phyloP scores from a whole-genome alignment of 2,113 vertebrate species.

The Siniperca knerii region DNA sequence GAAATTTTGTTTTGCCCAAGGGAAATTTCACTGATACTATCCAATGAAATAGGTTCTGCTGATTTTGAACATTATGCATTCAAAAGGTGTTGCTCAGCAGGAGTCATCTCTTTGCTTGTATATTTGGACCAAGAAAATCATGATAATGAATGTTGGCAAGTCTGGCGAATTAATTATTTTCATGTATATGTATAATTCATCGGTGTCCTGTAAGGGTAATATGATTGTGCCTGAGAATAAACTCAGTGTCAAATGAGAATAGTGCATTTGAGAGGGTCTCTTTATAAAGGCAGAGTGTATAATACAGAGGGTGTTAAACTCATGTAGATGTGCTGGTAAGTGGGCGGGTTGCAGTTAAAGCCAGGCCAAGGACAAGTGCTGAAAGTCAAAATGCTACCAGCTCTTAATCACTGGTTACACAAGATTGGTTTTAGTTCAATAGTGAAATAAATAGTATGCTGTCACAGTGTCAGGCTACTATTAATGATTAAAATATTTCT shows the following conservation, averaged over 20 bases:
- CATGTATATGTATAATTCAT: conserved; percentile 32
- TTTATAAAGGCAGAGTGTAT: conserved; percentile 24
- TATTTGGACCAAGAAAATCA: conserved; percentile 41
- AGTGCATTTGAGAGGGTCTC: background rate
- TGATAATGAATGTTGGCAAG: conserved; percentile 44
- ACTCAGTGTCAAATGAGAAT: conserved; percentile 24
- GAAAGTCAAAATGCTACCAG: conserved; percentile 46
- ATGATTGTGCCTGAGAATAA: conserved; percentile 29
- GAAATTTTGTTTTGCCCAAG: background rate
- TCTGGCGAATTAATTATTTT: conserved; percentile 41
- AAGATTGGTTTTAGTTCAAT: conserved; percentile 42
- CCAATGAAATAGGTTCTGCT: conserved; percentile 1
- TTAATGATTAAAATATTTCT: conserved; percentile 55
- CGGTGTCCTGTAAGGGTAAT: conserved; percentile 26
- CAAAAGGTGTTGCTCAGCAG: conserved; percentile 32
- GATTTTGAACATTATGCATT: conserved; percentile 41
- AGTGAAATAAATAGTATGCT: conserved; percentile 59
- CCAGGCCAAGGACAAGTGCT: conserved; percentile 46
- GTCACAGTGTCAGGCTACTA: conserved; percentile 50
- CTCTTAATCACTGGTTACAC: conserved; percentile 34
- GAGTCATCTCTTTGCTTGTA: conserved; percentile 34
- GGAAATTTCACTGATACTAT: conserved; percentile 4
- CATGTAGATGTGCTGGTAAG: conserved; percentile 17
- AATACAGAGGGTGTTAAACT: conserved; percentile 13
- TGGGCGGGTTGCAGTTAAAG: conserved; percentile 21